phyloP scores from a whole-genome alignment of 2,113 vertebrate genomes.

The Climacteris rufus region DNA sequence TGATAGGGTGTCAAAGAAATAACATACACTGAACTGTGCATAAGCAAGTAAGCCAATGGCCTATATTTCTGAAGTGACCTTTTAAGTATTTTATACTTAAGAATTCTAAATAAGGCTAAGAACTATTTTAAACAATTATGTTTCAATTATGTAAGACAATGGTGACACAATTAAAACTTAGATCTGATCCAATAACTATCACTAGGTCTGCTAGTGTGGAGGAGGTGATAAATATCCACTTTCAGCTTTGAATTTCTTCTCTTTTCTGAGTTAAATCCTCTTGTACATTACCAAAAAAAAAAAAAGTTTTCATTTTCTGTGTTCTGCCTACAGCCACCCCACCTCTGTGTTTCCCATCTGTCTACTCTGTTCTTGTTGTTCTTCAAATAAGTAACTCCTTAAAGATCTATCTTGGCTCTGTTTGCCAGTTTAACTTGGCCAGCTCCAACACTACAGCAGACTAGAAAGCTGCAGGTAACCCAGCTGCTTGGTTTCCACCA shows the following conservation, averaged over 20 bases:
- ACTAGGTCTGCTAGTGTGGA: constrained; percentile 39
- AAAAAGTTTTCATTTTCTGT: neutral
- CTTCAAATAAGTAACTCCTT: neutral
- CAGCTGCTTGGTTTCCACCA: neutral
- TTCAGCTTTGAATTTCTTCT: constrained; percentile 16
- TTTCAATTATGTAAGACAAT: constrained; percentile 51
- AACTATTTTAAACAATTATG: neutral
- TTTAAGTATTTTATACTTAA: neutral
- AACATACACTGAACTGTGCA: neutral
- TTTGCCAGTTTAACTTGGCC: neutral
- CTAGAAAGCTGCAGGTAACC: neutral
- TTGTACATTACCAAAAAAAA: neutral
- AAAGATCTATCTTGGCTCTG: neutral
- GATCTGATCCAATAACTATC: constrained; percentile 25
- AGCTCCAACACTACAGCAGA: neutral
- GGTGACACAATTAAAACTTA: constrained; percentile 24
- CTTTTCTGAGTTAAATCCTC: neutral
- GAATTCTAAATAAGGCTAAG: neutral
- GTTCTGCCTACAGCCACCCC: constrained; percentile 34
- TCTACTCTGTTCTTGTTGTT: neutral
- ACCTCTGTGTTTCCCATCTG: constrained; percentile 27
- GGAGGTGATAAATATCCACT: constrained; percentile 42
- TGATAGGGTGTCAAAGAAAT: neutral
- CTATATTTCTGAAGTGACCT: neutral
- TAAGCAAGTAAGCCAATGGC: neutral